Base-by-base conservation (phyloP, 2,888 invertebrate species). In the Drosophila flavopinicola region DNA sequence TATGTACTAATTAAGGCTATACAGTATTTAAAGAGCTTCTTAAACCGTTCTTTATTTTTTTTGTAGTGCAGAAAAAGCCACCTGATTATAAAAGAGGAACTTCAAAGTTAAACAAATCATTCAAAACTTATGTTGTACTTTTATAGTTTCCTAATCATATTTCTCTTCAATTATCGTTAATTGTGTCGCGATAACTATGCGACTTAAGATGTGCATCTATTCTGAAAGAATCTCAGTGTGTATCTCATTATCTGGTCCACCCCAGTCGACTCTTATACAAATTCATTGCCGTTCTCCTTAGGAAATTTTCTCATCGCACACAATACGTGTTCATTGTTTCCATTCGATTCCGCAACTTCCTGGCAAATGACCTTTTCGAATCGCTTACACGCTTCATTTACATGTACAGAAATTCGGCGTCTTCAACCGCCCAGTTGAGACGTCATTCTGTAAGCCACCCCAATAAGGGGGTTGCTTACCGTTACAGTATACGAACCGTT, bases 301-400 rank as follows among this genome's bases (percentile, higher is more conserved):
- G 13, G 25, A 29, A 25, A 29, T 27, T 27, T 7, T 20, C 27
- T 7, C 25, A 10, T 0, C 4, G 9, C 9, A 15, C 48, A 78
- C 70, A 78, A 80, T 65, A 37, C 17, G 11, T 32, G 38, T 6
- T 13, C 54, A 48, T 84, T 80, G 82, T 78, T 60, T 67, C 32
- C 25, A 29, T 27, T 7, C 2, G 11, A 51, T 37, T 49, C 45
- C 33, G 42, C 10, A 38, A 41, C 32, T 63, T 77, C 10, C 56
- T 30, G 25, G 33, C 29, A 35, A 45, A 35, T 56, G 75, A 72
- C 59, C 69, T 67, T 78, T 70, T 78, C 67, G 75, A 64, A 77
- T 54, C 48, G 24, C 42, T 39, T 25, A 15, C 39, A 53, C 11
- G n/a, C 25, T 41, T 17, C 39, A 64, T 45, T 53, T 63, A 35